Percentiles rank a stretch among this genome's conserved stretches.
Evolutionary conservation across 2,113 vertebrate genomes (phyloP).

Genomic region (Trichomycterus rosablanca): DNA sequence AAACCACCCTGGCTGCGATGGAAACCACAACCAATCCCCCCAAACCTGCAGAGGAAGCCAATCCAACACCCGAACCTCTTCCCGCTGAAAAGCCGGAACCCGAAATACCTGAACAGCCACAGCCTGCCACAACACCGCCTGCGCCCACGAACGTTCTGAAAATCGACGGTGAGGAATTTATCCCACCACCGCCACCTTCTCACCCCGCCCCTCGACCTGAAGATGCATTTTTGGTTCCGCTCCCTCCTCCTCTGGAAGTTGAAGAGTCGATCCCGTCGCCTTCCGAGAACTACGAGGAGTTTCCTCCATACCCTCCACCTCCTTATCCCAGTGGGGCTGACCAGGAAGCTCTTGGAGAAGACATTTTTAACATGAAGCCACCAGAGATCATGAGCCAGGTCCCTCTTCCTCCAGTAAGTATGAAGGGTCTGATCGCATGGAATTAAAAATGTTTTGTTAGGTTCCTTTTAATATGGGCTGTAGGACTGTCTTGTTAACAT

Average conservation of each 20-base stretch:
- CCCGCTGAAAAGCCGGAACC: neutral
- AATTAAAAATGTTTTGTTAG: too few species aligned
- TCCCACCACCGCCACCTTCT: constrained; percentile 59
- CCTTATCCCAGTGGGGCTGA: constrained; percentile 89
- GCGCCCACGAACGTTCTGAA: constrained; percentile 24
- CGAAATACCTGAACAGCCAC: constrained; percentile 54
- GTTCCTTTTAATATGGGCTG: too few species aligned
- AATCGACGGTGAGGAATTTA: constrained; percentile 54
- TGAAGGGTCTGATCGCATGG: too few species aligned
- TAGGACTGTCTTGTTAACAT: too few species aligned
- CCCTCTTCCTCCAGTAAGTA: constrained; percentile 86
- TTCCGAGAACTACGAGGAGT: constrained; percentile 86
- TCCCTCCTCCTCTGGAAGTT: constrained; percentile 49
- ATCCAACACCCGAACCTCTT: constrained; percentile 3
- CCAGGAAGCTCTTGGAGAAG: constrained; percentile 79
- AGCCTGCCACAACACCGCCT: neutral
- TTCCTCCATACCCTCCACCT: constrained; percentile 91
- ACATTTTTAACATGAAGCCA: constrained; percentile 80
- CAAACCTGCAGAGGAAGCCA: constrained; percentile 64
- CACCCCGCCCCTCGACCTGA: constrained; percentile 68
- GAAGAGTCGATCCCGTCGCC: constrained; percentile 58
- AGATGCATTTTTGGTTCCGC: constrained; percentile 48
- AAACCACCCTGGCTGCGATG: constrained; percentile 94
- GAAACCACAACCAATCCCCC: constrained; percentile 73
- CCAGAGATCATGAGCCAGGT: constrained; percentile 92